Base-by-base conservation (phyloP, 2,888 invertebrate species). In the Callyntrura guangdongensis region DNA sequence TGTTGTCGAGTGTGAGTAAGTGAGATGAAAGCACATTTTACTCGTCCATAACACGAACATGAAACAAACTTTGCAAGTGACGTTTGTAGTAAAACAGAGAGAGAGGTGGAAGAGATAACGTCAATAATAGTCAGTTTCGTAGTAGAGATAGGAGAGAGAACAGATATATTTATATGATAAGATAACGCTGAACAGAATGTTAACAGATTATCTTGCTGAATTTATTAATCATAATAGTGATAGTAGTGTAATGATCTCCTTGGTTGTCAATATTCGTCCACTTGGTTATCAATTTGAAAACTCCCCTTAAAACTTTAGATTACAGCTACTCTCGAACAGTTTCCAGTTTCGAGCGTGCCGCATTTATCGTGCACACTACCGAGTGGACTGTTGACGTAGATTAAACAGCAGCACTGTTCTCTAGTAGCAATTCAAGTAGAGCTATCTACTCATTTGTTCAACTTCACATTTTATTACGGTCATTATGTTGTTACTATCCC, bases 281-380 rank as follows among this genome's bases (percentile, higher is more conserved):
- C 22, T 25, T 17, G 20, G 22, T 64, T 64, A 64, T 22, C 61
- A 17, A 64, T 64, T 25, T 6, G 61, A 64, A 64, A 64, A 64
- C 61, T 64, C 61, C 61, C 61, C 17, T 22, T 64, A 36, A 36
- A 36, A 36, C 36, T 4, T 36, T 2, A 4, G 36, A 36, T 6
- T 36, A 36, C 22, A 11, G 11, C 61, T 64, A 64, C 17, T 17
- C 2, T 64, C 61, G 17, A 64, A 64, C 17, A 64, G 17, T 56
- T 56, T 56, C 14, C 56, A n/a, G 56, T n/a, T 56, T n/a, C n/a
- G 36, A 36, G 4, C 56, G n/a, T 56, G 14, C 53, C 11, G 14
- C 53, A 53, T 53, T 53, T 14, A 11, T n/a, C n/a, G n/a, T 14
- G 36, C 6, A 6, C 36, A 36, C 36, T 6, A 36, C 36, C 2